A percentile compares a stretch with the other conserved stretches of the same genome.
Evolutionary conservation across 2,113 vertebrate species (phyloP).

Genomic region (Meles meles): DNA sequence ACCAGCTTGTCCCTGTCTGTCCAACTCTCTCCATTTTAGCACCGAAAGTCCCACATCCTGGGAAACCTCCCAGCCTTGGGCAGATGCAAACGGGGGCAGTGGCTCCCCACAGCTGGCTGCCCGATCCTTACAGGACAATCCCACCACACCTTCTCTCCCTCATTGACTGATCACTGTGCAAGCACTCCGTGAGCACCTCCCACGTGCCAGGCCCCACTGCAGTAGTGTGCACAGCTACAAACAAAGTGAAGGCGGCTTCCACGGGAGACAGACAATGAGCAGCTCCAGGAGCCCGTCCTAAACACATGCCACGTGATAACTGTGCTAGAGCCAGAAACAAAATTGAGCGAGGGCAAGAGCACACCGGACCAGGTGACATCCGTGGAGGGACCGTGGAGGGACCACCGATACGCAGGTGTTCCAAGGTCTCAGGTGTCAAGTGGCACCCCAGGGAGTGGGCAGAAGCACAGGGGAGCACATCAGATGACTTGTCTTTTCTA

Average conservation of each 20-base stretch:
- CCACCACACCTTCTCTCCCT: no score
- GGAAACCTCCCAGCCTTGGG: background rate
- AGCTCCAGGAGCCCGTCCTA: accelerated
- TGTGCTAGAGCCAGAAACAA: no score
- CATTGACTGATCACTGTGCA: background rate
- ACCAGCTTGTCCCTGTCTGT: background rate
- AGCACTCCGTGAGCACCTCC: background rate
- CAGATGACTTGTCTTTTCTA: background rate
- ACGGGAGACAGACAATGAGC: accelerated
- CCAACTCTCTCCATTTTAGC: background rate
- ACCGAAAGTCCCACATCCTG: background rate
- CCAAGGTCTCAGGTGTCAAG: background rate
- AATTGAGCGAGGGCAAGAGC: accelerated
- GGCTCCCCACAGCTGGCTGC: background rate
- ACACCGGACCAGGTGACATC: accelerated
- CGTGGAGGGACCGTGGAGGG: accelerated
- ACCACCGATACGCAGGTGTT: no score
- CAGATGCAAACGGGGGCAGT: background rate
- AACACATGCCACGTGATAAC: accelerated
- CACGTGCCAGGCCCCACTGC: accelerated
- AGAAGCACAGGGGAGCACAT: accelerated
- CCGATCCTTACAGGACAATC: background rate
- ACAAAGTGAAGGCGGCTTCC: accelerated
- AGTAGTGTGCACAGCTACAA: accelerated
- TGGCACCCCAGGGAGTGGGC: accelerated